These are phyloP conservation scores for Drosophila ananassae DNA, from an alignment of 1,140 invertebrate genomes.

Conservation along the genomic window DNA sequence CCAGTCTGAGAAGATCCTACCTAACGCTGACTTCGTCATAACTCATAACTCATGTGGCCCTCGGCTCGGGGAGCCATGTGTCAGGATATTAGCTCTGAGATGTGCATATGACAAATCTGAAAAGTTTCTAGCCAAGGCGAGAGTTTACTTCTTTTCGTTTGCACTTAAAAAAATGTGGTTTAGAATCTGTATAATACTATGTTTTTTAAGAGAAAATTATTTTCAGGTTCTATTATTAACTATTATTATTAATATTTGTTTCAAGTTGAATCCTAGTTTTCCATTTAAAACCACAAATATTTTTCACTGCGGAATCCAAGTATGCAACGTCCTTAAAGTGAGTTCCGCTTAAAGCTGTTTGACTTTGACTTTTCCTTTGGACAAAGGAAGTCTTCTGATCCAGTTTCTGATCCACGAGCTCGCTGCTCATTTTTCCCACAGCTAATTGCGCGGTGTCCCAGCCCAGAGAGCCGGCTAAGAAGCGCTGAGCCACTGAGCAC, in stretches of 20 bases:
- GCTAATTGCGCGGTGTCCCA: slow-evolving; percentile 74
- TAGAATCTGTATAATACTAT: no score
- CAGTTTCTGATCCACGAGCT: slow-evolving; percentile 25
- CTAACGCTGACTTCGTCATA: slow-evolving; percentile 27
- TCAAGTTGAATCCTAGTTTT: slow-evolving; percentile 3
- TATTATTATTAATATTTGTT: slow-evolving; percentile 3
- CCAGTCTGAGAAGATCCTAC: slow-evolving; percentile 36
- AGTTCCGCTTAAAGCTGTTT: slow-evolving; percentile 62
- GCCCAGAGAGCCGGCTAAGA: slow-evolving; percentile 43
- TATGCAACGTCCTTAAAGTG: slow-evolving; percentile 12
- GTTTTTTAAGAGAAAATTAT: background rate
- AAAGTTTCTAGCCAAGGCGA: slow-evolving; percentile 62
- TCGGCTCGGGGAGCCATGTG: slow-evolving; percentile 30
- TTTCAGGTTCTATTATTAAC: no score
- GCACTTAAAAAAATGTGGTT: slow-evolving; percentile 1
- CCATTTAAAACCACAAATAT: slow-evolving; percentile 48
- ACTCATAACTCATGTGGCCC: slow-evolving; percentile 45
- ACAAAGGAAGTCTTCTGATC: slow-evolving; percentile 43
- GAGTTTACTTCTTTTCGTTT: slow-evolving; percentile 28
- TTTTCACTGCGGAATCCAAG: slow-evolving; percentile 34
- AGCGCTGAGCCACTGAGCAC: slow-evolving; percentile 64
- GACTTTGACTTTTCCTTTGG: slow-evolving; percentile 46
- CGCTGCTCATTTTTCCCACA: slow-evolving; percentile 69
- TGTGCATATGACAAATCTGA: slow-evolving; percentile 74
- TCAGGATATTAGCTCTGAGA: slow-evolving; percentile 61